A percentile compares a stretch with the other conserved stretches of the same genome.
Conservation (phyloP, 1,140 invertebrate genomes). For the Drosophila kohkoa region DNA sequence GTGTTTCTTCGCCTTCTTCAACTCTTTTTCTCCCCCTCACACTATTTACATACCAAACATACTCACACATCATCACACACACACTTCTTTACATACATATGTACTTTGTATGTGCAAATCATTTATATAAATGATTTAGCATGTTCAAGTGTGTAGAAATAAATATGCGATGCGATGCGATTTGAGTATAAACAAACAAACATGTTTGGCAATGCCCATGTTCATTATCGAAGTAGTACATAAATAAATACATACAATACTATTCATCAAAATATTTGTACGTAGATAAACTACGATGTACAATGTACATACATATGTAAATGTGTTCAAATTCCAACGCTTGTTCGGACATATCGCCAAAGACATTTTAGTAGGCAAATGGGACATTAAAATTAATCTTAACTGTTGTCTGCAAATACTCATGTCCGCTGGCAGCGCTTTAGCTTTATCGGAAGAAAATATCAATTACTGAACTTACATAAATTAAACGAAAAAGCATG, state of each 20-base stretch:
- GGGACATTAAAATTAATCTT: background rate
- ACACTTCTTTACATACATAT: constrained; percentile 7
- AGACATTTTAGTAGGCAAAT: background rate
- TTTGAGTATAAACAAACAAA: constrained; percentile 6
- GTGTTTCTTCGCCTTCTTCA: constrained; percentile 41
- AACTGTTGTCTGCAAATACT: background rate
- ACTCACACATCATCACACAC: background rate
- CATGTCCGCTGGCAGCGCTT: background rate
- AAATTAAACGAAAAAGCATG: background rate
- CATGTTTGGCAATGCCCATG: constrained; percentile 31
- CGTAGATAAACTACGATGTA: background rate
- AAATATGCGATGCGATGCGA: background rate
- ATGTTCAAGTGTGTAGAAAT: constrained; percentile 22
- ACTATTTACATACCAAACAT: constrained; percentile 28
- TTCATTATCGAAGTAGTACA: constrained; percentile 32
- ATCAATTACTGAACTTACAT: background rate
- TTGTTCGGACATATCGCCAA: background rate
- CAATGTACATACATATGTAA: constrained; percentile 1
- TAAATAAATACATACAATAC: constrained; percentile 1
- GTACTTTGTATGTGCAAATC: constrained; percentile 5
- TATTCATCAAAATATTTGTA: background rate
- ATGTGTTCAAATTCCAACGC: background rate
- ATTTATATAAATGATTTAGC: constrained; percentile 16
- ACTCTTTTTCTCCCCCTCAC: constrained; percentile 15
- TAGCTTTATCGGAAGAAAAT: background rate